Percentiles rank a stretch among this genome's conserved stretches.
These are phyloP conservation scores for Callimorpha dominula DNA, from an alignment of 2,888 invertebrate genomes.

Conservation along the genomic window DNA sequence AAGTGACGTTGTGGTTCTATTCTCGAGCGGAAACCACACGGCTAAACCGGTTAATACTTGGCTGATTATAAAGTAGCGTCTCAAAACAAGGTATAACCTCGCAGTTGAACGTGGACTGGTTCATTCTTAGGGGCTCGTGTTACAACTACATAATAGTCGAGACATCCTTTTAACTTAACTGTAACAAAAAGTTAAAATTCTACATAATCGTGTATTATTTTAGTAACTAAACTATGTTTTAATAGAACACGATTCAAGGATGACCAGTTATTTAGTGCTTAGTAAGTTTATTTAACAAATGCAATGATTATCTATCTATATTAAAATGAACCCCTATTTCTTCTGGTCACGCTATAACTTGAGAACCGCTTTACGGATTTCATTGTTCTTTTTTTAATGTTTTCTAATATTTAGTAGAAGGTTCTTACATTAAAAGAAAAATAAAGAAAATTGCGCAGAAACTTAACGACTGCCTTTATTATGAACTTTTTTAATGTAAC, in stretches of 20 bases:
- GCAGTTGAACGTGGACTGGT: background rate
- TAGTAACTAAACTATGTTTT: background rate
- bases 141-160: background rate
- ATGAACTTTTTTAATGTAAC: too few species aligned
- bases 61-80: constrained; percentile 12
- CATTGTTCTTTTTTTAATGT: too few species aligned
- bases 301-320: too few species aligned
- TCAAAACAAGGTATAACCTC: constrained; percentile 1
- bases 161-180: background rate
- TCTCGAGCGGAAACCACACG: constrained; percentile 25
- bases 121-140: background rate
- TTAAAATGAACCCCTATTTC: too few species aligned
- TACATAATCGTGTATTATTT: background rate
- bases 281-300: too few species aligned
- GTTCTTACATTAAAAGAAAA: too few species aligned
- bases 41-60: constrained; percentile 19
- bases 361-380: too few species aligned
- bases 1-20: constrained; percentile 28
- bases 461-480: too few species aligned
- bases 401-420: too few species aligned
- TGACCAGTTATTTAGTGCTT: too few species aligned
- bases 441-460: too few species aligned
- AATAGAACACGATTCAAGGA: background rate
- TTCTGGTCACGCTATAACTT: too few species aligned
- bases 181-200: background rate